Percentiles rank a stretch among this genome's conserved stretches.
phyloP scores from a whole-genome alignment of 2,797 vertebrate genomes.

The Taenioides sp. region DNA sequence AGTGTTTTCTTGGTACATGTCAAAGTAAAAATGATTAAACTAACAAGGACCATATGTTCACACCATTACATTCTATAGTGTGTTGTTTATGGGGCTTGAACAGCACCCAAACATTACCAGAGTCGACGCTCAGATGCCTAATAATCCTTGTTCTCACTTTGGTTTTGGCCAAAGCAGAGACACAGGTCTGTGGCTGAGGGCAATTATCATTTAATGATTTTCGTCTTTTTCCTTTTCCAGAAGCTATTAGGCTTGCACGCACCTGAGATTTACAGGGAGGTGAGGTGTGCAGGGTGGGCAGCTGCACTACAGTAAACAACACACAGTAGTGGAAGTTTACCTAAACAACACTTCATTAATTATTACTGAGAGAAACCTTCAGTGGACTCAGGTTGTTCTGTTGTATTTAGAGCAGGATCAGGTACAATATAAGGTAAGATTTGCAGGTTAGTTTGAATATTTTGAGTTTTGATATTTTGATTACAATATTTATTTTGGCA shows the following conservation, averaged over 20 bases:
- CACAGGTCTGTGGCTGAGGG: slow-evolving; percentile 66
- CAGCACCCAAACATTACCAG: slow-evolving; percentile 64
- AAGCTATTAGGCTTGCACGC: slow-evolving; percentile 71
- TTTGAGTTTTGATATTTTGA: not conserved
- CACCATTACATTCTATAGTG: slow-evolving; percentile 53
- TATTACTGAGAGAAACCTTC: slow-evolving; percentile 15
- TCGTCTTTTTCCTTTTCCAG: slow-evolving; percentile 74
- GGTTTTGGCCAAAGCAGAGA: slow-evolving; percentile 64
- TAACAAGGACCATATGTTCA: slow-evolving; percentile 76
- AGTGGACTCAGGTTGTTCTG: not conserved
- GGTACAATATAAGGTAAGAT: too few species aligned
- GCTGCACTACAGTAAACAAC: slow-evolving; percentile 33
- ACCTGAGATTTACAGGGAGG: slow-evolving; percentile 66
- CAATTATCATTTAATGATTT: slow-evolving; percentile 79
- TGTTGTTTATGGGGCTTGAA: slow-evolving; percentile 72
- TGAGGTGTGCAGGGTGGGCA: slow-evolving; percentile 21
- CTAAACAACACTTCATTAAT: slow-evolving; percentile 23
- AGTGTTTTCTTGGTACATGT: slow-evolving; percentile 30
- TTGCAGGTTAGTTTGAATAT: too few species aligned
- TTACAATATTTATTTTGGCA: not conserved
- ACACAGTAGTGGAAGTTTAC: slow-evolving; percentile 27
- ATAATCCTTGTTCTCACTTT: slow-evolving; percentile 62
- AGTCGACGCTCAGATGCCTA: slow-evolving; percentile 55
- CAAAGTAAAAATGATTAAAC: slow-evolving; percentile 61
- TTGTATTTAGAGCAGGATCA: not conserved